A percentile compares a stretch with the other conserved stretches of the same genome.
Evolutionary conservation across 2,113 vertebrate genomes (phyloP).

Genomic region (Calidris pugnax): DNA sequence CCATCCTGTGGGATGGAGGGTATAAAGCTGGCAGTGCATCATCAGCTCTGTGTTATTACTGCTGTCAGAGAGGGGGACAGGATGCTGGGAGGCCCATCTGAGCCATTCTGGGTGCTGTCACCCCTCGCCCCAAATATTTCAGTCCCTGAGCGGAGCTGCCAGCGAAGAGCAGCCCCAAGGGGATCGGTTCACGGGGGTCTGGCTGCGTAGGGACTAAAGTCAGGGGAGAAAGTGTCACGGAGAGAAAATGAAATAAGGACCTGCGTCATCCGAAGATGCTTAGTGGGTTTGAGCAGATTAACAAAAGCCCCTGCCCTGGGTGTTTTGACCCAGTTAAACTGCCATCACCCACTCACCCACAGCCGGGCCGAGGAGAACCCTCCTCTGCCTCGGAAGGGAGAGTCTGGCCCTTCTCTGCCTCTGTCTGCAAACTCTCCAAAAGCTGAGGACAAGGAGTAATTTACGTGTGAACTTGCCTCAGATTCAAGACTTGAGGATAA

Average conservation of each 20-base stretch:
- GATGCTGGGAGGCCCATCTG: not conserved
- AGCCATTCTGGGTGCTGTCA: rapidly evolving
- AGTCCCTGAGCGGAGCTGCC: not conserved
- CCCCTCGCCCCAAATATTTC: not conserved
- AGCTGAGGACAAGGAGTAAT: not conserved
- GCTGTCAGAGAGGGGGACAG: not conserved
- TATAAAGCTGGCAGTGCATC: not conserved
- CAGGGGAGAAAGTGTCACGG: not conserved
- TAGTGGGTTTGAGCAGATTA: not conserved
- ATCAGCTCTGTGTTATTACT: not conserved
- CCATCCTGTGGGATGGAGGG: not conserved
- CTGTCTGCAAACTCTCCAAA: not conserved
- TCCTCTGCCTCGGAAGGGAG: not conserved
- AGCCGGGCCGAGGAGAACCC: rapidly evolving
- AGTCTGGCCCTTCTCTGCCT: not conserved
- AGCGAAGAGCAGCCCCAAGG: not conserved
- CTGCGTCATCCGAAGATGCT: not conserved
- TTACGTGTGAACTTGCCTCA: not conserved
- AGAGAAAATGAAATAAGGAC: not conserved
- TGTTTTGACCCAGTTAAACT: not conserved
- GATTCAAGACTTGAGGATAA: not conserved
- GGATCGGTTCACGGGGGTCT: not conserved
- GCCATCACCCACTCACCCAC: not conserved
- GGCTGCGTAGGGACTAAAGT: not conserved
- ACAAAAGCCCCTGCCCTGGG: not conserved